Percentiles rank a stretch among this genome's conserved stretches.
phyloP scores from a whole-genome alignment of 2,888 invertebrate genomes.

The Acanthosepion lycidas region DNA sequence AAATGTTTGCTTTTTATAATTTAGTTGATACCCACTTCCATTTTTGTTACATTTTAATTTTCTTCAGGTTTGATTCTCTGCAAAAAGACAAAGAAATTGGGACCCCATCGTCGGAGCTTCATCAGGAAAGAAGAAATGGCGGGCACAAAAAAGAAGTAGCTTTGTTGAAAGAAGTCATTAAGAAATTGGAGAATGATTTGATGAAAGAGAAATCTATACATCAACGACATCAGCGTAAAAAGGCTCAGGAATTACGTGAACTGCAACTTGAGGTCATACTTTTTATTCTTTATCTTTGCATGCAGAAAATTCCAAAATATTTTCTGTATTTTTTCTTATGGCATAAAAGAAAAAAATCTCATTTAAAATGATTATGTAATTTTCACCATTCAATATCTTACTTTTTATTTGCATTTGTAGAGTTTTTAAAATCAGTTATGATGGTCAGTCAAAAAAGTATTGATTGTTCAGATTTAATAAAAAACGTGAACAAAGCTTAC shows the following conservation, averaged over 20 bases:
- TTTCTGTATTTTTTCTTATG: background rate
- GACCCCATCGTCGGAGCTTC: constrained; percentile 65
- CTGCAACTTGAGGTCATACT: constrained; percentile 68
- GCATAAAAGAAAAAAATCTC: too few relatives aligned
- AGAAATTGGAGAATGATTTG: constrained; percentile 71
- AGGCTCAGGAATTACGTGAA: constrained; percentile 69
- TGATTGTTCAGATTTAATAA: too few relatives aligned
- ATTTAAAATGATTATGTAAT: too few relatives aligned
- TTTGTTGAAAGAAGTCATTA: constrained; percentile 69
- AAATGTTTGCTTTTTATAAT: background rate
- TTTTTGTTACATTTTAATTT: background rate
- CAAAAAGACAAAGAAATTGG: constrained; percentile 71
- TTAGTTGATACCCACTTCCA: background rate
- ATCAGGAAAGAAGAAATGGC: constrained; percentile 66
- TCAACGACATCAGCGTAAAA: constrained; percentile 66
- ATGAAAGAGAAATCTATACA: constrained; percentile 71
- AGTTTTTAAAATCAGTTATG: too few relatives aligned
- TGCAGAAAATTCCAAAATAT: background rate
- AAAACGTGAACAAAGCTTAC: too few relatives aligned
- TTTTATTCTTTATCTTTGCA: background rate
- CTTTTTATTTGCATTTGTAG: too few relatives aligned
- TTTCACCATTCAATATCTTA: too few relatives aligned
- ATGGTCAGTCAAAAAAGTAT: too few relatives aligned
- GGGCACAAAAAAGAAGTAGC: constrained; percentile 69
- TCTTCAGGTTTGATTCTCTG: constrained; percentile 59